Base-by-base conservation (phyloP, 2,113 vertebrate genomes). In the Caretta caretta region DNA sequence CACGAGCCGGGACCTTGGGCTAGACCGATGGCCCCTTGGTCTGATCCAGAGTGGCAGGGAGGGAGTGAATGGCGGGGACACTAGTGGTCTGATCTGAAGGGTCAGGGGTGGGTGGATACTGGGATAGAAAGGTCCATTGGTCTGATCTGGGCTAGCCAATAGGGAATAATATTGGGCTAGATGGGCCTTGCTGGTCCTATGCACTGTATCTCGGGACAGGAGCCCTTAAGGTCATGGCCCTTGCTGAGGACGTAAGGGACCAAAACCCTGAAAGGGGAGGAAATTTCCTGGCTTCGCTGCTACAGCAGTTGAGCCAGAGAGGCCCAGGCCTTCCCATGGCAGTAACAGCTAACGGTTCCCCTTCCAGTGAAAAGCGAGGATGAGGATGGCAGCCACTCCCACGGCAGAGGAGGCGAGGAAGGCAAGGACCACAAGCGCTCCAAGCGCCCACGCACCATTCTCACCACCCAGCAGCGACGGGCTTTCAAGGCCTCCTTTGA, bases 401-500 rank as follows among this genome's bases (percentile, higher is more conserved):
- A 98, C 1, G 98, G 99, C 38, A 99, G 99, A 95, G 98, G 98
- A 76, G 88, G 98, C 1, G 99, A 99, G 49, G 99, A 99, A 48
- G 95, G 98, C 81, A 99, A 99, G 80, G 99, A 99, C 57, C 99
- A 99, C 97, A 99, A 99, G 92, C 98, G 99, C 50, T 99, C 99
- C 38, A 99, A 99, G 88, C 98, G 99, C 10, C 99, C 99, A 2
- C 98, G 99, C 38, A 99, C 99, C 95, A 99, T 99, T 97, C 95
- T 99, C 35, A 99, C 99, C 96, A 99, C 99, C 0, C 99, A 99
- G 96, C 99, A 99, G 97, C 98, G 99, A 1, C 98, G 99, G 1
- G 99, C 99, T 1, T 99, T 99, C 97, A 99, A 99, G 96, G 99
- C 99, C 35, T 99, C 99, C 38, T 99, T 99, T n/a, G 99, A 99